These are phyloP conservation scores for Torymus aiolomorphi DNA, from an alignment of 2,888 invertebrate genomes.

Conservation along the genomic window DNA sequence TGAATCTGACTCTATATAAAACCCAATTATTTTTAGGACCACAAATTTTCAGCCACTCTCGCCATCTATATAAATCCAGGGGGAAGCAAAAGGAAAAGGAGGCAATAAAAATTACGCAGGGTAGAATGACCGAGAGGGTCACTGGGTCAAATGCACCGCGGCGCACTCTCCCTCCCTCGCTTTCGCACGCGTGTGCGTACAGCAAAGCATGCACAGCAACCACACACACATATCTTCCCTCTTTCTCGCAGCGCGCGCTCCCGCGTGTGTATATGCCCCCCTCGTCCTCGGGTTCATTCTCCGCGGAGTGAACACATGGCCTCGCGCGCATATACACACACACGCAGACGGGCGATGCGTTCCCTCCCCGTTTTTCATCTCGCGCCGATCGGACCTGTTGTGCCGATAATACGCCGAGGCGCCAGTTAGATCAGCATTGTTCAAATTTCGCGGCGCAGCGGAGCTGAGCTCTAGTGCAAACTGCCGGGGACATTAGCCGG, in stretches of 20 bases:
- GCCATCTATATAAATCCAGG: too few relatives aligned
- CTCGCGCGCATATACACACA: conserved; percentile 57
- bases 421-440: conserved; percentile 39
- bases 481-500: conserved; percentile 12
- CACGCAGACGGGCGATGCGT: conserved; percentile 41
- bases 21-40: too few relatives aligned
- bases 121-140: conserved; percentile 67
- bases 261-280: background rate
- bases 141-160: conserved; percentile 72
- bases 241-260: conserved; percentile 8
- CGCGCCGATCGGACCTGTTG: conserved; percentile 48
- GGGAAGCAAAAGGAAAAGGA: background rate
- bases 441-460: conserved; percentile 31
- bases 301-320: conserved; percentile 68
- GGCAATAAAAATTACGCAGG: conserved; percentile 20
- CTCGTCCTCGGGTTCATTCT: conserved; percentile 57
- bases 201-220: too few relatives aligned
- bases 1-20: too few relatives aligned
- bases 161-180: conserved; percentile 18
- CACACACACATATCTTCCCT: conserved; percentile 35
- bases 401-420: conserved; percentile 33
- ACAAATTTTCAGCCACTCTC: too few relatives aligned
- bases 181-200: background rate
- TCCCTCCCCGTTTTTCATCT: conserved; percentile 31
- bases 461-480: background rate